Percentiles rank a stretch among this genome's conserved stretches.
phyloP scores from a whole-genome alignment of 2,797 vertebrate species.

The Rhadinocentrus ornatus region DNA sequence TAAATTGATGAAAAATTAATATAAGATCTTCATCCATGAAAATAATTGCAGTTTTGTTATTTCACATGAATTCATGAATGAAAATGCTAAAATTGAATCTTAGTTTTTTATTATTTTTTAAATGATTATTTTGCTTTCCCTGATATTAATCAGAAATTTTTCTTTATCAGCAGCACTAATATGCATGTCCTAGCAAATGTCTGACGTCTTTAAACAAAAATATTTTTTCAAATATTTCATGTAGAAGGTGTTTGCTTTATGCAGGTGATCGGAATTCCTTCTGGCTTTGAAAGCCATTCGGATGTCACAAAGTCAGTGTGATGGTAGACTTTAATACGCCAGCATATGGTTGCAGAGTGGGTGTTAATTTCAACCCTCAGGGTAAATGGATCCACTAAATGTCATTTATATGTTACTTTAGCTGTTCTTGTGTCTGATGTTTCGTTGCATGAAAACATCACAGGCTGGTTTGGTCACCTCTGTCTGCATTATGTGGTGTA shows the following conservation, averaged over 20 bases:
- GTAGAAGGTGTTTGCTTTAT: not conserved
- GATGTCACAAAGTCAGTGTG: conserved; percentile 31
- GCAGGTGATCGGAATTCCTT: conserved; percentile 44
- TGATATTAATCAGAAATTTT: not conserved
- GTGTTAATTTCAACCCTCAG: conserved; percentile 67
- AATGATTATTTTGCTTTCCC: too few relatives aligned
- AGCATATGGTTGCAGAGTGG: conserved; percentile 50
- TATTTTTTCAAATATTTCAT: not conserved
- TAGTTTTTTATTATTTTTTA: too few relatives aligned
- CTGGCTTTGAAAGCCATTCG: conserved; percentile 24
- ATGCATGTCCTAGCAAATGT: not conserved
- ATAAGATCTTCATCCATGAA: not conserved
- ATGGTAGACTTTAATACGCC: conserved; percentile 29
- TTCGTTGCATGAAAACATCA: conserved; percentile 28
- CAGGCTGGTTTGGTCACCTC: conserved; percentile 33
- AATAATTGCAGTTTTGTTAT: not conserved
- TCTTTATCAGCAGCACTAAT: not conserved
- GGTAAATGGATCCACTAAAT: conserved; percentile 47
- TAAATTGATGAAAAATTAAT: not conserved
- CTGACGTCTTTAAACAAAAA: conserved; percentile 2
- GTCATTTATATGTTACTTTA: conserved; percentile 41
- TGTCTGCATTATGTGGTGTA: conserved; percentile 29
- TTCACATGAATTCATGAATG: not conserved
- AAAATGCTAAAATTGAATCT: not conserved
- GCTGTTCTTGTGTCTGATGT: conserved; percentile 33